Percentiles rank a stretch among this genome's conserved stretches.
These are phyloP conservation scores for Antechinus stuartii DNA, from an alignment of 2,113 vertebrate species.

Conservation along the genomic window DNA sequence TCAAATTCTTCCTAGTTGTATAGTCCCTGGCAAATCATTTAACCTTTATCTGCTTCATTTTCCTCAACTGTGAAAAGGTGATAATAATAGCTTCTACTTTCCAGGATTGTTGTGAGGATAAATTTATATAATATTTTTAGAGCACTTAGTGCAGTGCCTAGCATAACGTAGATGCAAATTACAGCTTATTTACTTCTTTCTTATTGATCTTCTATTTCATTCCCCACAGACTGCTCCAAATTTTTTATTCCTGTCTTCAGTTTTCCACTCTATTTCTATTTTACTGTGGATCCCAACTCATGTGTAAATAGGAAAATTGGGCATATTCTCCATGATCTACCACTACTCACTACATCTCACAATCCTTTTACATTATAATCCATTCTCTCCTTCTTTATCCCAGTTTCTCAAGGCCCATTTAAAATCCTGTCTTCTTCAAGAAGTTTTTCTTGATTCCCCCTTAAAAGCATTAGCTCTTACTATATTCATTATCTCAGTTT, in stretches of 20 bases:
- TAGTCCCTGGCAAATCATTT: not conserved
- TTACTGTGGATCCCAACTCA: not conserved
- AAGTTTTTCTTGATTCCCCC: not conserved
- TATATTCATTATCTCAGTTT: not conserved
- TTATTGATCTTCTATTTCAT: not conserved
- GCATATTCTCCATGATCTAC: not conserved
- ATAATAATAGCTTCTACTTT: not conserved
- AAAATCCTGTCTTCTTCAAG: not conserved
- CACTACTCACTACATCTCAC: not conserved
- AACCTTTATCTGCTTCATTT: not conserved
- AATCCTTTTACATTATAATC: not conserved
- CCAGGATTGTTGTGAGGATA: not conserved
- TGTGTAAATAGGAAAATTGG: not conserved
- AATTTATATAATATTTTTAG: not conserved
- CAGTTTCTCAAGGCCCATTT: not conserved
- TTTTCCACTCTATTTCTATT: not conserved
- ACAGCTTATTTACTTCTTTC: not conserved
- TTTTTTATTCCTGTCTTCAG: not conserved
- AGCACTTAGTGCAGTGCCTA: not conserved
- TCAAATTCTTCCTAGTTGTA: not conserved
- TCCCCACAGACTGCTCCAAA: not conserved
- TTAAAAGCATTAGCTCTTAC: not conserved
- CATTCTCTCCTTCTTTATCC: not conserved
- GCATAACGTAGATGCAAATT: not conserved
- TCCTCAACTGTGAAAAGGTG: not conserved